These are phyloP conservation scores for Cheilosia impressa DNA, from an alignment of 2,888 invertebrate species.

Conservation along the genomic window DNA sequence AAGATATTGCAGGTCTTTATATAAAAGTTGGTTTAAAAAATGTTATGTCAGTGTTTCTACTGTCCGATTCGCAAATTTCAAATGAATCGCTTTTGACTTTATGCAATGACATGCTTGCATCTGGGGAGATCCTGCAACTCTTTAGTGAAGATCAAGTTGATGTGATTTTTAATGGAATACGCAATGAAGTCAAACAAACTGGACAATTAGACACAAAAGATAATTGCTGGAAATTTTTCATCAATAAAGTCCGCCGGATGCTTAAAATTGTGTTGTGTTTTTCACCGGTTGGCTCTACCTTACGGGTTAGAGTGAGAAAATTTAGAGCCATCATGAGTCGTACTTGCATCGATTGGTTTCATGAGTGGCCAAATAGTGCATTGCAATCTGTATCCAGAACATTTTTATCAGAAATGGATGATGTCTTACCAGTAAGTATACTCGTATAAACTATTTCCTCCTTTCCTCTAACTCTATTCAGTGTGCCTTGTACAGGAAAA, in stretches of 20 bases:
- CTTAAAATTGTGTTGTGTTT: conserved; percentile 95
- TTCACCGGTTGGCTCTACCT: conserved; percentile 96
- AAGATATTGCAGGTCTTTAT: conserved; percentile 90
- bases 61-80: conserved; percentile 97
- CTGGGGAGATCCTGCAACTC: conserved; percentile 96
- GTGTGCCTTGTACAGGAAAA: conserved; percentile 83
- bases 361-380: conserved; percentile 97
- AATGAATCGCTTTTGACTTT: conserved; percentile 95
- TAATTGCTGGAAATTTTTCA: conserved; percentile 98
- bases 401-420: conserved; percentile 91
- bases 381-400: conserved; percentile 94
- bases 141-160: conserved; percentile 96
- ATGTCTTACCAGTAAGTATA: conserved; percentile 88
- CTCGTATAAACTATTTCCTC: too few species aligned
- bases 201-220: conserved; percentile 94
- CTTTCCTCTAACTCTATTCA: background rate
- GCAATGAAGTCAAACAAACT: conserved; percentile 91
- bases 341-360: conserved; percentile 98
- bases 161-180: conserved; percentile 90
- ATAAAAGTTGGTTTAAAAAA: conserved; percentile 94
- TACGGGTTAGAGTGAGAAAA: conserved; percentile 93
- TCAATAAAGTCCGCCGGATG: conserved; percentile 92
- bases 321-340: conserved; percentile 97
- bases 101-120: conserved; percentile 96
- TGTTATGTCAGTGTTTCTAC: conserved; percentile 93